Percentiles rank a stretch among this genome's conserved stretches.
phyloP scores from a whole-genome alignment of 1,140 invertebrate genomes.

The Drosophila seguyi region DNA sequence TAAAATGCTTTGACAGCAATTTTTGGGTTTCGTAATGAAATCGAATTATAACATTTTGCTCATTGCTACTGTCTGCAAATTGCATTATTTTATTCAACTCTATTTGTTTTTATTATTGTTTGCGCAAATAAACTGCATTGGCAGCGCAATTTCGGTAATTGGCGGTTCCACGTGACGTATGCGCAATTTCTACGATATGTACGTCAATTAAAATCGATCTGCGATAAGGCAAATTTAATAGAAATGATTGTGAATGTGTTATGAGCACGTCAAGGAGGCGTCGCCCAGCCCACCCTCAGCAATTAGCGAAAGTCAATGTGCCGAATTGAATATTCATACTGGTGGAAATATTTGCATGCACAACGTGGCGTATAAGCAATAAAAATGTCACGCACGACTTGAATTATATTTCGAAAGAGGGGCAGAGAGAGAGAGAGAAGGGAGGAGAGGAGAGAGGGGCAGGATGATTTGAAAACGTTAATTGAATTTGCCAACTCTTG shows the following conservation, averaged over 20 bases:
- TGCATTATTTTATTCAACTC: slow-evolving; percentile 11
- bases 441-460: not conserved
- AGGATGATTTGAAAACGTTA: slow-evolving; percentile 34
- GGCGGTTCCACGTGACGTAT: slow-evolving; percentile 37
- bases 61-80: slow-evolving; percentile 4
- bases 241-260: slow-evolving; percentile 13
- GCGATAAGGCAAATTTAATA: slow-evolving; percentile 39
- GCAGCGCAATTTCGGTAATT: slow-evolving; percentile 46
- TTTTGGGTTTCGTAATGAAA: slow-evolving; percentile 45
- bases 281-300: slow-evolving; percentile 11
- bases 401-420: slow-evolving; percentile 32
- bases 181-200: slow-evolving; percentile 3
- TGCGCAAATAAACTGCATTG: slow-evolving; percentile 26
- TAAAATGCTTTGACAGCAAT: slow-evolving; percentile 21
- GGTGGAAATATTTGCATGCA: slow-evolving; percentile 63
- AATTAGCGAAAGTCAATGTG: slow-evolving; percentile 70
- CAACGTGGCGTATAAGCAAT: slow-evolving; percentile 73
- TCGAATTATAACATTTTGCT: slow-evolving; percentile 27
- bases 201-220: slow-evolving; percentile 47
- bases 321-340: slow-evolving; percentile 65
- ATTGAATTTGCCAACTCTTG: slow-evolving; percentile 60
- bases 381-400: slow-evolving; percentile 68
- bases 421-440: not conserved
- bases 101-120: slow-evolving; percentile 16
- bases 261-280: slow-evolving; percentile 5